Percentiles rank a stretch among this genome's conserved stretches.
Conservation (phyloP, 2,888 invertebrate genomes). For the Anodontia alba region DNA sequence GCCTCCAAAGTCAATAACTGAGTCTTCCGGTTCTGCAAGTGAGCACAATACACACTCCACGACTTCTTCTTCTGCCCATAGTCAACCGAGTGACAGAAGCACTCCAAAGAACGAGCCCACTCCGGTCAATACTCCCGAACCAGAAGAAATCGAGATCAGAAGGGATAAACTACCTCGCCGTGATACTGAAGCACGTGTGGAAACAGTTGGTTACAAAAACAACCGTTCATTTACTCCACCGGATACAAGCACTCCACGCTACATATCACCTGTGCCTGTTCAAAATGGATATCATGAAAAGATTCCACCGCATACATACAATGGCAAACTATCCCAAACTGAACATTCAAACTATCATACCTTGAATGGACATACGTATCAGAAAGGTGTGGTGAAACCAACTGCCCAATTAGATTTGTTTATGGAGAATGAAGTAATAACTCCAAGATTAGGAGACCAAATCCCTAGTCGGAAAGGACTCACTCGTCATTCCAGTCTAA, state of each 20-base stretch:
- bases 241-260: background rate
- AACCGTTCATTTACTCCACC: conserved; percentile 9
- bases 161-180: conserved; percentile 1
- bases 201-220: conserved; percentile 2
- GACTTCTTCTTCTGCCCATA: conserved; percentile 42
- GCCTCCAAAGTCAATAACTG: conserved; percentile 45
- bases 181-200: background rate
- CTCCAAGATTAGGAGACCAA: conserved; percentile 49
- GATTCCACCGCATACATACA: background rate
- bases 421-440: conserved; percentile 38
- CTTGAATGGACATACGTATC: conserved; percentile 43
- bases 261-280: background rate
- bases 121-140: conserved; percentile 56
- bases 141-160: conserved; percentile 36
- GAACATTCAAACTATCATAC: conserved; percentile 28
- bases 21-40: background rate
- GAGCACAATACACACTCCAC: conserved; percentile 6
- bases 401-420: conserved; percentile 45
- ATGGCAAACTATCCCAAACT: background rate
- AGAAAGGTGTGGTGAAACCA: conserved; percentile 42
- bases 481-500: conserved; percentile 40
- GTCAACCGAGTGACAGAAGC: conserved; percentile 45
- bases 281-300: conserved; percentile 9
- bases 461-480: conserved; percentile 34
- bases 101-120: conserved; percentile 42